Evolutionary conservation across 2,888 invertebrate genomes (phyloP).

Genomic region (Odontothrips loti): DNA sequence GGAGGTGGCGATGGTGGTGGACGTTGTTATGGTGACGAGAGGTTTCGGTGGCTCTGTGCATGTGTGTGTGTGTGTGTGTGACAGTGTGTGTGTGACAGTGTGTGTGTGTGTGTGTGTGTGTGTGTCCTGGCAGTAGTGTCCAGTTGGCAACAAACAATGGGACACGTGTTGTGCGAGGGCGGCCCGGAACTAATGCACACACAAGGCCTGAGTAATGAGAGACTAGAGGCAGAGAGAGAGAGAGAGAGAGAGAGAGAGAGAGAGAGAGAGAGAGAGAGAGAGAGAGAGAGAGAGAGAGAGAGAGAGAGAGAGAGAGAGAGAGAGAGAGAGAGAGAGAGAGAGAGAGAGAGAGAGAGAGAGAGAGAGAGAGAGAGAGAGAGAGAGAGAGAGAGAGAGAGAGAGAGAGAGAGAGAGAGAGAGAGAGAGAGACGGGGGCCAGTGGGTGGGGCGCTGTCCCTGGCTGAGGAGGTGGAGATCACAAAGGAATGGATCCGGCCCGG

Average conservation of each 20-base stretch:
- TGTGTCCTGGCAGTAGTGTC: not conserved
- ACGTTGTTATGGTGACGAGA: no score
- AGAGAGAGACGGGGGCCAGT: no score
- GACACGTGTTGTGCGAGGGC: constrained; percentile 20
- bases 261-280: not conserved
- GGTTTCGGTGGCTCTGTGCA: no score
- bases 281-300: not conserved
- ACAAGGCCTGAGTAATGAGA: constrained; percentile 12
- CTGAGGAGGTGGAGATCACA: not conserved
- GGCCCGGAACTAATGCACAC: constrained; percentile 16
- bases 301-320: not conserved
- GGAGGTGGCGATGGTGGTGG: no score
- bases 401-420: not conserved
- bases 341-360: not conserved
- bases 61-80: no score
- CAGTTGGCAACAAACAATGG: constrained; percentile 22
- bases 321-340: no score
- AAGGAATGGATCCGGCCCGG: not conserved
- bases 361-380: not conserved
- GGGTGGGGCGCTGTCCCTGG: no score
- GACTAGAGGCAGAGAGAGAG: not conserved
- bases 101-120: not conserved
- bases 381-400: not conserved
- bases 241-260: not conserved
- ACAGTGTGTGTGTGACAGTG: no score